phyloP scores from a whole-genome alignment of 2,888 invertebrate species.

The Andrena bucephala region DNA sequence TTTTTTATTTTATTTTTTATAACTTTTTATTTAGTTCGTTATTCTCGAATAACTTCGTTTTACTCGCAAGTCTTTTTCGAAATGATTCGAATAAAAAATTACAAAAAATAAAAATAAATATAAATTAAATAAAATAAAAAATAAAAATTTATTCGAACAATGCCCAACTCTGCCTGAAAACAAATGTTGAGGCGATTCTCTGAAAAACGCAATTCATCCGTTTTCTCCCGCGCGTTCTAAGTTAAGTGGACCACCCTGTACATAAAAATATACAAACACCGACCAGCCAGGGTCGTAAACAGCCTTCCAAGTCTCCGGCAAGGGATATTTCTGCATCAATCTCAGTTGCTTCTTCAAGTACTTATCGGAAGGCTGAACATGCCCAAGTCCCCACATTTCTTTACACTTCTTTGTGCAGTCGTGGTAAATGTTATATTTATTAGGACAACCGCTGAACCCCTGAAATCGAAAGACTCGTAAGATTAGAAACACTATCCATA shows the following conservation, averaged over 20 bases:
- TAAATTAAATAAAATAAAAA: no score
- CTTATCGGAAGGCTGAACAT: constrained; percentile 89
- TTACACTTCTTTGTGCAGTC: constrained; percentile 96
- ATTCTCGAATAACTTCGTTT: no score
- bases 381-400: constrained; percentile 93
- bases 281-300: constrained; percentile 94
- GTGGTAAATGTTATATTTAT: constrained; percentile 97
- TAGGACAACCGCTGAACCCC: constrained; percentile 92
- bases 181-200: no score
- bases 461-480: constrained; percentile 54
- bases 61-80: no score
- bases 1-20: no score
- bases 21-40: no score
- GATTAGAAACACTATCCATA: not conserved
- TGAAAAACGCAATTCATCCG: no score
- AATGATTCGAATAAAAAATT: no score
- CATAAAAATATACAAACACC: constrained; percentile 59
- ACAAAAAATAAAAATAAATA: no score
- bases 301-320: constrained; percentile 97
- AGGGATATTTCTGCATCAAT: constrained; percentile 93
- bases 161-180: no score
- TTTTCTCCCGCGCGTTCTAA: no score
- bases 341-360: constrained; percentile 92
- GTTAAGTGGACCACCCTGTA: not conserved
- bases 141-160: no score